Evolutionary conservation across 2,113 vertebrate genomes (phyloP).

Genomic region (Empidonax alnorum): DNA sequence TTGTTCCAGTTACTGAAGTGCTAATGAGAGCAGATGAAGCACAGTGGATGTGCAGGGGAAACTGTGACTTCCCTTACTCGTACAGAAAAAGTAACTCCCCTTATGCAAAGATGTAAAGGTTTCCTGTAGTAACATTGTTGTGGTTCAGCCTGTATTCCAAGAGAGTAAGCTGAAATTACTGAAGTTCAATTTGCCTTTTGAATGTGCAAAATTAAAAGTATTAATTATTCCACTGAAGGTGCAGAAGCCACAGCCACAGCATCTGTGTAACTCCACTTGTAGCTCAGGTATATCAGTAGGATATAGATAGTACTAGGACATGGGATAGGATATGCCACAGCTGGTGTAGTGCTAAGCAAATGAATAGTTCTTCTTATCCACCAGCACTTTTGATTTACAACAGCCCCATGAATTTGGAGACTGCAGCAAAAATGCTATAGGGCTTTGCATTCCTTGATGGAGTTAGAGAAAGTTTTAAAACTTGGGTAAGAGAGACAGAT

Average conservation of each 20-base stretch:
- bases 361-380: background rate
- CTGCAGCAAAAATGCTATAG: background rate
- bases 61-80: background rate
- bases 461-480: background rate
- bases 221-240: background rate
- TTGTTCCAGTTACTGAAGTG: accelerated
- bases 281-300: background rate
- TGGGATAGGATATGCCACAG: background rate
- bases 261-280: background rate
- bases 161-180: background rate
- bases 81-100: background rate
- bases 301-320: background rate
- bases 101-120: background rate
- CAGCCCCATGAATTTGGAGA: background rate
- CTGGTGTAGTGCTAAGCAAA: background rate
- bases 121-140: background rate
- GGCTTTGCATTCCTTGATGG: background rate
- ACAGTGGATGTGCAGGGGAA: background rate
- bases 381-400: background rate
- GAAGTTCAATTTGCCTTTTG: background rate
- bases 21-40: background rate
- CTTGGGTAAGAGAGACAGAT: background rate
- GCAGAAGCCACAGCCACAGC: background rate
- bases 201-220: background rate
- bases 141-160: background rate